Evolutionary conservation across 1,140 invertebrate genomes (phyloP), one percentile per base, ranked within the genome.

Genomic region (Bombus sylvicola): DNA sequence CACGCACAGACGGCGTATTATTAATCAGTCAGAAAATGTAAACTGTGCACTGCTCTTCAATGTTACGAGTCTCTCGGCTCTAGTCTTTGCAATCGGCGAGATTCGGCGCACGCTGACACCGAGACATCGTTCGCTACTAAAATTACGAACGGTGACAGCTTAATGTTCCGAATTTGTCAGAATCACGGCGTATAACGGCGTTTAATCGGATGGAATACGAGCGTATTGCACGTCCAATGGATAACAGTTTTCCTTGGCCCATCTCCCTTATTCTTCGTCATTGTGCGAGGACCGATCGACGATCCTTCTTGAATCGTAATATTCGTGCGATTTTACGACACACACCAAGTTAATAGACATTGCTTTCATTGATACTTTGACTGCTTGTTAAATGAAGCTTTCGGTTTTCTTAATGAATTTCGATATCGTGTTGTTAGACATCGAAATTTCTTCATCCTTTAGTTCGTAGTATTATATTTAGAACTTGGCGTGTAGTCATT

Each of bases 1-100:
- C 80, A 71, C 88, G 88, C 72, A 28, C 84, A 83, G 88, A 86
- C 88, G 80, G 76, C 73, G 37, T 25, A 31, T 76, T 79, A 89
- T 89, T 89, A 89, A 89, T 89, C 88, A 89, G 47, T 31, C 25
- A 39, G n/a, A 66, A 75, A 89, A 77, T 73, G 78, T 77, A 83
- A 89, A 89, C 66, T 39, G 69, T 62, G 31, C 39, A 28, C 12
- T 53, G 62, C 66, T n/a, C 13, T 22, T 53, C 25, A 12, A 59
- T 59, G 57, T 59, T 59, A 59, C 25, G 57, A 28, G 3, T 59
- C 28, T n/a, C 59, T 62, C 59, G 59, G 25, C 3, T 12, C 12
- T 62, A 53, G 47, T 53, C 47, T 53, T 53, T 22, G 47, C 47
- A 22, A 53, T 53, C 47, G 47, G 6, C 18, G 47, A 22, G 47